Conservation (phyloP, 2,888 invertebrate genomes). For the Smittia aterrima region DNA sequence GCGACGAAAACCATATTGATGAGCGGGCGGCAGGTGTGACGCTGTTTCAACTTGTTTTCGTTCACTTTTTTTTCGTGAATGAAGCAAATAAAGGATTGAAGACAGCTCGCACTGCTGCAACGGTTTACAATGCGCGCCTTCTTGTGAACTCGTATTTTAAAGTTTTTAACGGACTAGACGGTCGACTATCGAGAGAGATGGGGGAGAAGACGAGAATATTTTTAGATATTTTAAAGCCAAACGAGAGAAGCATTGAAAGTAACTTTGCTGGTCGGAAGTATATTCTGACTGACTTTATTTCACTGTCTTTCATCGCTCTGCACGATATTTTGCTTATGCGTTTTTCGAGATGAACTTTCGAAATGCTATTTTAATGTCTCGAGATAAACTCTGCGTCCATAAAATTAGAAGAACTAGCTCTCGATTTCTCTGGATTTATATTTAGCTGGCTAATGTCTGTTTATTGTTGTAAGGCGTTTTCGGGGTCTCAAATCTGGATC, state of each 20-base stretch:
- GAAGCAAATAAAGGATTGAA: background rate
- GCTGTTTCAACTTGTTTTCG: background rate
- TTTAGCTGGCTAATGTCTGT: background rate
- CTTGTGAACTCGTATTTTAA: background rate
- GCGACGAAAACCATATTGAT: background rate
- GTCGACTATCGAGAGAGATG: background rate
- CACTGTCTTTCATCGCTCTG: background rate
- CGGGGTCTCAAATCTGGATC: slow-evolving; percentile 9
- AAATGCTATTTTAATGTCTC: slow-evolving; percentile 2
- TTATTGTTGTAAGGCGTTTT: slow-evolving; percentile 1
- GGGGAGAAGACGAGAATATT: slow-evolving; percentile 1
- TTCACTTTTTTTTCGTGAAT: background rate
- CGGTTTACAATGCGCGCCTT: no score
- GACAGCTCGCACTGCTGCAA: background rate
- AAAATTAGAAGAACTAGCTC: slow-evolving; percentile 8
- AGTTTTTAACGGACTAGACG: background rate
- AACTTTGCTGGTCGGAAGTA: background rate
- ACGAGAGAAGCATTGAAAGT: background rate
- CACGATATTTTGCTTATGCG: background rate
- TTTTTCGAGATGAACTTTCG: background rate
- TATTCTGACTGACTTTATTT: background rate
- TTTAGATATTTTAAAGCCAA: slow-evolving; percentile 8
- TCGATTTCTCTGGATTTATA: background rate
- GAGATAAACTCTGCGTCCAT: background rate
- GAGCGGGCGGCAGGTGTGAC: slow-evolving; percentile 1